phyloP scores from a whole-genome alignment of 2,797 vertebrate genomes.

The Parambassis ranga region DNA sequence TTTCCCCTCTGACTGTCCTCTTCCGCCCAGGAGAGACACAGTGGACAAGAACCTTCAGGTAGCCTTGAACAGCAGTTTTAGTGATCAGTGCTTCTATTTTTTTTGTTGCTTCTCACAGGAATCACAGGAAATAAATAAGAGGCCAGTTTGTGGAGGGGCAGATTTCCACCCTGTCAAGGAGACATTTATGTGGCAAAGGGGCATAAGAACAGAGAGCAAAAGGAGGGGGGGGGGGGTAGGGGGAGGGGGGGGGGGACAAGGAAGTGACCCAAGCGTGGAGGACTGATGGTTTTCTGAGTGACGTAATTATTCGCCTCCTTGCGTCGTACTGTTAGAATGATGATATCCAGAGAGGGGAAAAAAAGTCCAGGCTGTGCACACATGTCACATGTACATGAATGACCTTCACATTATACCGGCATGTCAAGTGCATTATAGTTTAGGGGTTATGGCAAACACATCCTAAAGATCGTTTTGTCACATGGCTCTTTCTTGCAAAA shows the following conservation, averaged over 20 bases:
- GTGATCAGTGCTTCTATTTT: conserved; percentile 53
- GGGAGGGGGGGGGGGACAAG: conserved; percentile 36
- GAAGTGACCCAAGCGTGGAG: conserved; percentile 71
- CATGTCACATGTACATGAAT: conserved; percentile 53
- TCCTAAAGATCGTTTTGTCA: conserved; percentile 33
- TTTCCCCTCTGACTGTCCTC: conserved; percentile 21
- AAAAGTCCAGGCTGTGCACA: conserved; percentile 40
- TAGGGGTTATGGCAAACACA: conserved; percentile 61
- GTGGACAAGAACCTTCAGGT: conserved; percentile 61
- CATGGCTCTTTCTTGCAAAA: conserved; percentile 7
- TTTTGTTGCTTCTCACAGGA: conserved; percentile 46
- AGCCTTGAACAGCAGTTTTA: conserved; percentile 70
- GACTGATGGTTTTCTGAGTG: conserved; percentile 78
- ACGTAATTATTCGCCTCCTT: conserved; percentile 77
- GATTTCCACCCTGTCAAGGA: conserved; percentile 74
- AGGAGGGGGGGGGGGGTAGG: not conserved
- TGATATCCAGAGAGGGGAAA: conserved; percentile 58
- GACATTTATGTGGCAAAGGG: conserved; percentile 48
- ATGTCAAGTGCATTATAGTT: conserved; percentile 63
- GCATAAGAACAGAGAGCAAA: conserved; percentile 25
- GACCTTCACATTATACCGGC: conserved; percentile 71
- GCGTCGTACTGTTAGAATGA: conserved; percentile 70
- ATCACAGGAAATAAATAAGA: conserved; percentile 63
- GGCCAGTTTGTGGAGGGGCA: conserved; percentile 44
- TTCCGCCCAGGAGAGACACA: conserved; percentile 45